phyloP scores from a whole-genome alignment of 2,888 invertebrate species.

The Andrena bicolor region DNA sequence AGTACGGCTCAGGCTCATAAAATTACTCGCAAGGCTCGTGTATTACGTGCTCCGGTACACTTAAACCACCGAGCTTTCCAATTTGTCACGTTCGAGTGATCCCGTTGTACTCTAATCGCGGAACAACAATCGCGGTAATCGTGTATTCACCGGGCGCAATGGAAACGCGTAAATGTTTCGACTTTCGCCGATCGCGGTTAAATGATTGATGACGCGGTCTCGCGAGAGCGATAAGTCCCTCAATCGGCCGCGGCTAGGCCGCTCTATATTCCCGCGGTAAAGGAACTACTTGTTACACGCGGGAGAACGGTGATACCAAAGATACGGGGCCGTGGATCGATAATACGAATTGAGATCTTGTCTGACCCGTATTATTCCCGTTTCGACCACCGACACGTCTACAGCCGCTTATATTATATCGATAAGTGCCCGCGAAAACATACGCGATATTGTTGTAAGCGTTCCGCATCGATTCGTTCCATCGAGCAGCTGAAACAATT shows the following conservation, averaged over 20 bases:
- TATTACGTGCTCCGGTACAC: background rate
- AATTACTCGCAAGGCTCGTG: conserved; percentile 41
- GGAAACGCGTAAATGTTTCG: conserved; percentile 56
- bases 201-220: conserved; percentile 55
- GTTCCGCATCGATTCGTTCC: conserved; percentile 58
- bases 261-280: conserved; percentile 14
- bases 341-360: conserved; percentile 61
- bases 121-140: conserved; percentile 42
- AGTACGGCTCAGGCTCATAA: conserved; percentile 22
- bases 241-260: conserved; percentile 5
- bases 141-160: conserved; percentile 23
- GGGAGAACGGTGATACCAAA: conserved; percentile 30
- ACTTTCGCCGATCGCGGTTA: conserved; percentile 40
- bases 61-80: conserved; percentile 38
- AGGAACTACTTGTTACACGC: conserved; percentile 17
- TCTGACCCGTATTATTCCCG: conserved; percentile 43
- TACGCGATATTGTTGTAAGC: conserved; percentile 58
- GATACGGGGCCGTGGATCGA: conserved; percentile 48
- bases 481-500: conserved; percentile 36
- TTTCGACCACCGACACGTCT: conserved; percentile 20
- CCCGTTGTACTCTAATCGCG: conserved; percentile 19
- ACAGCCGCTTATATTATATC: conserved; percentile 8
- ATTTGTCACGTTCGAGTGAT: conserved; percentile 54
- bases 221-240: conserved; percentile 46
- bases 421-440: conserved; percentile 54